Conservation (phyloP, 2,113 vertebrate genomes). For the Benitochromis conjunctus region DNA sequence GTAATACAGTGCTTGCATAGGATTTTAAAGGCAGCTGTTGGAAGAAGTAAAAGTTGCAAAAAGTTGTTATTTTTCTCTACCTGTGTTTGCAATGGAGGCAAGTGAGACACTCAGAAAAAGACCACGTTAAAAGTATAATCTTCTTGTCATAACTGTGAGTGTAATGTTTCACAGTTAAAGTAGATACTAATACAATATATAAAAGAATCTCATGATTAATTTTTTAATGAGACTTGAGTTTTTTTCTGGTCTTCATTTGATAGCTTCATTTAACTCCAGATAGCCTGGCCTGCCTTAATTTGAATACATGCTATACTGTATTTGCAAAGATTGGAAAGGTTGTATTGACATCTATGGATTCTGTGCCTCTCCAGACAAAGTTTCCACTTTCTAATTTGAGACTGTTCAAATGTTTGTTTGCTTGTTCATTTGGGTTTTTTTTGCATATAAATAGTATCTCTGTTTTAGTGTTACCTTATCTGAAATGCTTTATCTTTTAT, state of each 20-base stretch:
- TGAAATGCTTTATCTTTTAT: conserved; percentile 1
- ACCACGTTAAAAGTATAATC: background rate
- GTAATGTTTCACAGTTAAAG: background rate
- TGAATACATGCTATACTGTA: conserved; percentile 32
- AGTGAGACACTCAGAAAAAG: background rate
- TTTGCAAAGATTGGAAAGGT: conserved; percentile 45
- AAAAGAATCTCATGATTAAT: background rate
- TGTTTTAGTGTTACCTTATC: conserved; percentile 12
- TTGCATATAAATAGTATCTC: conserved; percentile 2
- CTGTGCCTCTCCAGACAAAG: conserved; percentile 59
- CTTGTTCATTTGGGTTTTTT: background rate
- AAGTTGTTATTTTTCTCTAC: background rate
- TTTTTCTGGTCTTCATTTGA: conserved; percentile 5
- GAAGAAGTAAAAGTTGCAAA: background rate
- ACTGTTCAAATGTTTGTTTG: conserved; percentile 38
- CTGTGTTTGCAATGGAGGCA: conserved; percentile 29
- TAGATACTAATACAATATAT: background rate
- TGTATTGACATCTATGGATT: conserved; percentile 43
- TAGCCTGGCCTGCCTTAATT: conserved; percentile 66
- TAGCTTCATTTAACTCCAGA: conserved; percentile 9
- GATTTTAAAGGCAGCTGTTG: background rate
- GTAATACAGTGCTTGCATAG: background rate
- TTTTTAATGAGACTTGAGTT: background rate
- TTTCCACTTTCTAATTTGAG: conserved; percentile 29
- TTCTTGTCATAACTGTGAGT: background rate